Percentiles rank a stretch among this genome's conserved stretches.
phyloP scores from a whole-genome alignment of 2,113 vertebrate genomes.

The Sakesphorus luctuosus region DNA sequence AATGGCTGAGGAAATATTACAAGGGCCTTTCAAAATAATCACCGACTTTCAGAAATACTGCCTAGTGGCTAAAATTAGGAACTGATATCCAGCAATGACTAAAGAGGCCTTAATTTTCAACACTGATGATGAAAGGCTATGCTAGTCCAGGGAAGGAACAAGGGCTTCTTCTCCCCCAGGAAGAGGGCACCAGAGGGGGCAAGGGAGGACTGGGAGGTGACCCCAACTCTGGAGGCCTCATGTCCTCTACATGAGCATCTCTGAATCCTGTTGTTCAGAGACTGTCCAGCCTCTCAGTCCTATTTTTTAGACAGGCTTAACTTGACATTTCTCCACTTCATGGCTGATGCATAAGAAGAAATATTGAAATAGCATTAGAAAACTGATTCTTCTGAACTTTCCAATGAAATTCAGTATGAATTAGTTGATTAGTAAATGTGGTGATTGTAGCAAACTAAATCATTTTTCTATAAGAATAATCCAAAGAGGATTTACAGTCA shows the following conservation, averaged over 20 bases:
- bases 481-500: neutral
- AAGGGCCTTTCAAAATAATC: conserved; percentile 15
- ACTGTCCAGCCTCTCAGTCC: neutral
- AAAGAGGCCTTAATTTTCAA: neutral
- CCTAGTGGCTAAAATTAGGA: conserved; percentile 26
- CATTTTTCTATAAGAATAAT: neutral
- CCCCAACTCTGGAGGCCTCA: neutral
- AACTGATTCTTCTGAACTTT: neutral
- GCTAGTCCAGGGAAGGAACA: neutral
- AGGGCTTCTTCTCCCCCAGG: neutral
- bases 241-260: neutral
- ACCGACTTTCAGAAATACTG: neutral
- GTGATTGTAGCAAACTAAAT: neutral
- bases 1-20: neutral
- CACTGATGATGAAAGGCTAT: neutral
- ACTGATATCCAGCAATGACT: neutral
- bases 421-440: neutral
- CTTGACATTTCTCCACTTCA: neutral
- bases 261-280: neutral
- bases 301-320: neutral
- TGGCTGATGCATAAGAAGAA: neutral
- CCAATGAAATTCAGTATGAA: neutral
- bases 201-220: neutral
- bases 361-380: neutral
- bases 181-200: neutral